Evolutionary conservation across 2,888 invertebrate species (phyloP).

Genomic region (Drosophila gaucha): DNA sequence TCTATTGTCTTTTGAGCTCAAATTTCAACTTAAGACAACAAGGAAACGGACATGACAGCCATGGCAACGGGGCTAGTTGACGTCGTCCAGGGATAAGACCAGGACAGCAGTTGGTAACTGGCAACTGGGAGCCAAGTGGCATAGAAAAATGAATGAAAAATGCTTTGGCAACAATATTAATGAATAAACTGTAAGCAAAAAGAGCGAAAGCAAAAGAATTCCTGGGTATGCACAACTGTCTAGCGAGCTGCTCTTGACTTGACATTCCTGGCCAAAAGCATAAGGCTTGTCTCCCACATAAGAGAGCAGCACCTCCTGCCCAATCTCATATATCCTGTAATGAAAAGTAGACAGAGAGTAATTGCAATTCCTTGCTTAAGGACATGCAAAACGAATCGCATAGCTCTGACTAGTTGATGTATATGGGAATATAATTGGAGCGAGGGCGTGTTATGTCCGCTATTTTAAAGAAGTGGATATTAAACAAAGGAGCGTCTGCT

Average conservation of each 20-base stretch:
- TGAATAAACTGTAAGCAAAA: slow-evolving; percentile 69
- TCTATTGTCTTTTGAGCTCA: slow-evolving; percentile 82
- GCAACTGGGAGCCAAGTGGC: slow-evolving; percentile 46
- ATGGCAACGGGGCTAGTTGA: slow-evolving; percentile 55
- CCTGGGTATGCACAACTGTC: slow-evolving; percentile 56
- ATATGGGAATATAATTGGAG: neutral
- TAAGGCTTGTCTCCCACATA: slow-evolving; percentile 22
- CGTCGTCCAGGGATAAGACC: slow-evolving; percentile 60
- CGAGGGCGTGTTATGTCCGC: neutral
- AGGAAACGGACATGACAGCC: slow-evolving; percentile 71
- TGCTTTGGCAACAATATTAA: slow-evolving; percentile 82
- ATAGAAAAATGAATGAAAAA: slow-evolving; percentile 75
- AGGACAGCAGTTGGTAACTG: slow-evolving; percentile 24
- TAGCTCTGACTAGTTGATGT: slow-evolving; percentile 35
- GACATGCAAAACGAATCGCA: slow-evolving; percentile 48
- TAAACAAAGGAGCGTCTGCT: neutral
- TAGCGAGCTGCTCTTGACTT: slow-evolving; percentile 39
- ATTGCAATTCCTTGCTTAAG: slow-evolving; percentile 55
- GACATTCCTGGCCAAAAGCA: slow-evolving; percentile 42
- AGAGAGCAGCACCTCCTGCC: slow-evolving; percentile 12
- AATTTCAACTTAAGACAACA: slow-evolving; percentile 82
- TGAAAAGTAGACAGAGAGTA: slow-evolving; percentile 64
- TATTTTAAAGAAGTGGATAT: slow-evolving; percentile 6
- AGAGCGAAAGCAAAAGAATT: slow-evolving; percentile 29
- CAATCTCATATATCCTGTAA: slow-evolving; percentile 31